Base-by-base conservation (phyloP, 2,888 invertebrate genomes). In the Phymatocera aterrima region DNA sequence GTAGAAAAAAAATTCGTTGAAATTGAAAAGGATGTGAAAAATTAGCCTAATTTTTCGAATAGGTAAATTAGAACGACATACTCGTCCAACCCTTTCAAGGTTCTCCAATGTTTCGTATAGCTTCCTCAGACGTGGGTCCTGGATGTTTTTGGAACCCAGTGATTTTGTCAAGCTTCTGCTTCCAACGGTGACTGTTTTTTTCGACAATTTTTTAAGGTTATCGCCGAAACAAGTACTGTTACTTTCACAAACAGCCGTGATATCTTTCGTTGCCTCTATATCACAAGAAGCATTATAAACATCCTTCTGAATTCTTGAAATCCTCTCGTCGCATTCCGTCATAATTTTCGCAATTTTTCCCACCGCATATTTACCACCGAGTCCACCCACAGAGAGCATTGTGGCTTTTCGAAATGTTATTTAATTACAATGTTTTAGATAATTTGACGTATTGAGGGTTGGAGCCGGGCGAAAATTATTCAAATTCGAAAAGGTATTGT, bases 71-170 rank as follows among this genome's bases (percentile, higher is more conserved):
- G n/a, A 31, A 24, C 3, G n/a, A 72, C 48, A 24, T n/a, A 72
- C 72, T 72, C 72, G 48, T n/a, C 72, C 72, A 31, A 72, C 51
- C 6, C 51, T 18, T 43, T 72, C 72, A 10, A 72, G 34, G 18
- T 72, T 51, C 3, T 51, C 51, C 12, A 72, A 48, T 51, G 48
- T 72, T 12, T 51, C 31, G 21, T 72, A 48, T 34, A 72, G 31
- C 4, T 51, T 8, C 12, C 18, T 31, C 10, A 72, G 21, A 3
- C 12, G 18, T 51, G 48, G 31, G 18, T 72, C 31, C 12, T 10
- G 48, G 34, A 72, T 12, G 72, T 18, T 51, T 51, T 72, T 51
- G 2, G 3, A 12, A 18, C 51, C 34, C 10, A 21, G 51, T 51
- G 51, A 31, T n/a, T 31, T 72, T 34, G 34, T 34, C 1, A 51